Evolutionary conservation across 2,888 invertebrate species (phyloP).

Genomic region (Archips xylosteana): DNA sequence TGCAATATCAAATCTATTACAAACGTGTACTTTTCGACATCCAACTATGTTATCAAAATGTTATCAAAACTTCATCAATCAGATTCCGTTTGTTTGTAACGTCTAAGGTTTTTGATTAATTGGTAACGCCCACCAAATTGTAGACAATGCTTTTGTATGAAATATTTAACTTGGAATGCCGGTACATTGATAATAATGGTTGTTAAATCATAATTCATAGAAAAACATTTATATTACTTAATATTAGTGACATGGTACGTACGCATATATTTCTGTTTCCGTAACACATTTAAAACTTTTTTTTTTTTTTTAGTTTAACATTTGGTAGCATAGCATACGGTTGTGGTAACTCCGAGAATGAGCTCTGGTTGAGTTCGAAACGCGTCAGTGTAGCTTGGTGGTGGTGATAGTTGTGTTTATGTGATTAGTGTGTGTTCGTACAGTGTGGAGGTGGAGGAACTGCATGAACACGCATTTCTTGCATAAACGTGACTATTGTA

Average conservation of each 20-base stretch:
- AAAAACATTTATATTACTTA: background rate
- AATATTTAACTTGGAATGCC: slow-evolving; percentile 9
- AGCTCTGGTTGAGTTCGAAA: too few species aligned
- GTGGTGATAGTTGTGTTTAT: too few species aligned
- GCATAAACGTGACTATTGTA: too few species aligned
- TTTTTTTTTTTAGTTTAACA: too few species aligned
- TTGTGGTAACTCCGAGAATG: too few species aligned
- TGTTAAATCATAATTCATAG: background rate
- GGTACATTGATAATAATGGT: background rate
- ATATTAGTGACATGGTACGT: background rate
- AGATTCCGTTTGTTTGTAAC: background rate
- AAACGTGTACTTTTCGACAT: slow-evolving; percentile 10
- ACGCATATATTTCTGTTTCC: background rate
- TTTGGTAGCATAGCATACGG: too few species aligned
- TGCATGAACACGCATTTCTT: too few species aligned
- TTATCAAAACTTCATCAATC: slow-evolving; percentile 15
- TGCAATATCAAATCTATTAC: background rate
- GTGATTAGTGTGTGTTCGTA: too few species aligned
- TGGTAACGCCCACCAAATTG: slow-evolving; percentile 18
- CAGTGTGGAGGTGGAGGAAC: too few species aligned
- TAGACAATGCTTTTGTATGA: slow-evolving; percentile 11
- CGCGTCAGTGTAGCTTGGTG: too few species aligned
- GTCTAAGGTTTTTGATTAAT: slow-evolving; percentile 11
- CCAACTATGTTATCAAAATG: slow-evolving; percentile 17
- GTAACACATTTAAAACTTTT: background rate